These are phyloP conservation scores for Caenorhabditis angaria DNA, from an alignment of 2,888 invertebrate species.

Conservation along the genomic window DNA sequence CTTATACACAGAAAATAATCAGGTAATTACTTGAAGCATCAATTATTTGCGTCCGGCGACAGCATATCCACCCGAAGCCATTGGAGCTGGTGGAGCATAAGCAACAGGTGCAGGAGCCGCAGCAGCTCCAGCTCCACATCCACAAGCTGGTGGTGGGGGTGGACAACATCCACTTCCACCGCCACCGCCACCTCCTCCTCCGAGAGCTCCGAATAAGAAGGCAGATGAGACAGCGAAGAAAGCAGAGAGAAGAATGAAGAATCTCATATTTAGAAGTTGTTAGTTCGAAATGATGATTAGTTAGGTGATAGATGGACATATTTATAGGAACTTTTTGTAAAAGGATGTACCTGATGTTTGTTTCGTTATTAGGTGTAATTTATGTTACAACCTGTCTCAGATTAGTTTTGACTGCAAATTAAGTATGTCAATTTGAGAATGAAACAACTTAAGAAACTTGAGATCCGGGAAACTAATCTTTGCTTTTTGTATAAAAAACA, in stretches of 20 bases:
- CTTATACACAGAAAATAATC: neutral
- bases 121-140: slow-evolving; percentile 32
- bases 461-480: too few relatives aligned
- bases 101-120: slow-evolving; percentile 21
- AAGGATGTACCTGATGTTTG: too few relatives aligned
- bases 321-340: too few relatives aligned
- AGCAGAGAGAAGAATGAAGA: slow-evolving; percentile 39
- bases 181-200: slow-evolving; percentile 28
- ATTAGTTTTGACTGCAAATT: too few relatives aligned
- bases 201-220: slow-evolving; percentile 37
- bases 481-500: too few relatives aligned
- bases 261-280: slow-evolving; percentile 27
- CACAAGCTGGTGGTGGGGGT: slow-evolving; percentile 48
- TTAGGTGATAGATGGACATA: too few relatives aligned
- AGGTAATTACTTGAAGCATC: neutral
- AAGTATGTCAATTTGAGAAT: too few relatives aligned
- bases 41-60: slow-evolving; percentile 7
- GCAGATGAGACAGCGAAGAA: slow-evolving; percentile 37
- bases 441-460: too few relatives aligned
- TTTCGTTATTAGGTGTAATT: too few relatives aligned
- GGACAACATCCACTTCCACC: slow-evolving; percentile 45
- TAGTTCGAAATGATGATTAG: too few relatives aligned
- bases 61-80: slow-evolving; percentile 12
- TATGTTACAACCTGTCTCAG: too few relatives aligned
- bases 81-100: slow-evolving; percentile 7